A percentile compares a stretch with the other conserved stretches of the same genome.
Evolutionary conservation across 2,113 vertebrate species (phyloP).

Genomic region (Nematolebias whitei): DNA sequence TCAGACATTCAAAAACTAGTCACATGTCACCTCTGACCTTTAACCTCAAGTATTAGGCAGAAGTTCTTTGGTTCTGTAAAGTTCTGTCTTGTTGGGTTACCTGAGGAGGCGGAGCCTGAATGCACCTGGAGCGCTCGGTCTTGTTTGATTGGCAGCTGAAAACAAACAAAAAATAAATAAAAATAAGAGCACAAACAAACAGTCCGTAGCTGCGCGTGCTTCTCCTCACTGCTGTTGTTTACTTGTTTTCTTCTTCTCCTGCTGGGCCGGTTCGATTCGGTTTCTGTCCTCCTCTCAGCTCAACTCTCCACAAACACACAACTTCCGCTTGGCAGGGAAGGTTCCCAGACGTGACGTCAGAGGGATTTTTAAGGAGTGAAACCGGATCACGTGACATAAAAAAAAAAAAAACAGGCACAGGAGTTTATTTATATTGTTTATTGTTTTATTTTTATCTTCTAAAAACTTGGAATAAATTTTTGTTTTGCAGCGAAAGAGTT

Average conservation of each 20-base stretch:
- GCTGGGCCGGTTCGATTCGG: not conserved
- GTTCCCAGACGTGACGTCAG: not conserved
- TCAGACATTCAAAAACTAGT: too few species aligned
- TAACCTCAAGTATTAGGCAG: not conserved
- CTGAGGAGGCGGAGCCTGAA: slow-evolving; percentile 30
- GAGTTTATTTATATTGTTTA: too few species aligned
- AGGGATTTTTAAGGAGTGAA: not conserved
- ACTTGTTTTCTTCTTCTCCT: not conserved
- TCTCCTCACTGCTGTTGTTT: not conserved
- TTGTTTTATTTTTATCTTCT: too few species aligned
- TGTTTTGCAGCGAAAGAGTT: too few species aligned
- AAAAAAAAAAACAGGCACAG: too few species aligned
- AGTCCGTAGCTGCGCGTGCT: not conserved
- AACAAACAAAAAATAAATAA: not conserved
- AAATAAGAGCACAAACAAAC: too few species aligned
- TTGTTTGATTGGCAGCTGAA: slow-evolving; percentile 3
- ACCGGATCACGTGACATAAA: not conserved
- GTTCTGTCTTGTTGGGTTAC: not conserved
- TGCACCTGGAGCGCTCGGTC: slow-evolving; percentile 13
- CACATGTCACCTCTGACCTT: too few species aligned
- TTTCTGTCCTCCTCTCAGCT: not conserved
- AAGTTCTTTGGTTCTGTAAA: too few species aligned
- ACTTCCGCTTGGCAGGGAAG: not conserved
- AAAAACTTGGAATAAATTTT: too few species aligned
- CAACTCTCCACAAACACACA: not conserved